These are phyloP conservation scores for Acrossocheilus fasciatus DNA, from an alignment of 2,797 vertebrate genomes.

Conservation along the genomic window DNA sequence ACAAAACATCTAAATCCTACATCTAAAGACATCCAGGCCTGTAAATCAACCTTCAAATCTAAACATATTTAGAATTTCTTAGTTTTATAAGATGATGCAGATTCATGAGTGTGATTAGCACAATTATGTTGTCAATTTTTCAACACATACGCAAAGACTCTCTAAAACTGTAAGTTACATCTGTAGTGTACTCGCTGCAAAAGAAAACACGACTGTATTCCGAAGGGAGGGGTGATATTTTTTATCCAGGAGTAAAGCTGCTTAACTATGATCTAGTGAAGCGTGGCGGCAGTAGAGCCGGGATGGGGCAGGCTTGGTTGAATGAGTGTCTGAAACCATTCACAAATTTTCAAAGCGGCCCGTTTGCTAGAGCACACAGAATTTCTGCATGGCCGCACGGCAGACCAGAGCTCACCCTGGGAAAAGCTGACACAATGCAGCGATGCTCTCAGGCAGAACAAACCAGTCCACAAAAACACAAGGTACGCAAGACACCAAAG, in stretches of 20 bases:
- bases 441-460: constrained; percentile 72
- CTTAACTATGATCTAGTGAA: constrained; percentile 73
- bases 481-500: constrained; percentile 35
- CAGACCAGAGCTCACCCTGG: constrained; percentile 73
- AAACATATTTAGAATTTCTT: background rate
- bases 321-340: constrained; percentile 76
- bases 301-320: constrained; percentile 67
- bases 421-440: constrained; percentile 78
- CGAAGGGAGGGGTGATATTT: constrained; percentile 55
- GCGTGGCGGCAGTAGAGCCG: constrained; percentile 68
- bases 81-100: background rate
- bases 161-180: background rate
- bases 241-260: constrained; percentile 75
- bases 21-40: background rate
- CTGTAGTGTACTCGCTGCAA: constrained; percentile 51
- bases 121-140: background rate
- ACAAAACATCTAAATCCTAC: background rate
- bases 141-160: background rate
- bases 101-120: background rate
- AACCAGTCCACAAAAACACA: constrained; percentile 67
- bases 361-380: constrained; percentile 77
- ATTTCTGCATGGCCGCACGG: constrained; percentile 80
- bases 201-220: constrained; percentile 72
- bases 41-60: background rate
- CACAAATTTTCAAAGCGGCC: constrained; percentile 74